Evolutionary conservation across 2,888 invertebrate species (phyloP), one percentile per base, ranked within the genome.

Genomic region (Choreutis nemorana): DNA sequence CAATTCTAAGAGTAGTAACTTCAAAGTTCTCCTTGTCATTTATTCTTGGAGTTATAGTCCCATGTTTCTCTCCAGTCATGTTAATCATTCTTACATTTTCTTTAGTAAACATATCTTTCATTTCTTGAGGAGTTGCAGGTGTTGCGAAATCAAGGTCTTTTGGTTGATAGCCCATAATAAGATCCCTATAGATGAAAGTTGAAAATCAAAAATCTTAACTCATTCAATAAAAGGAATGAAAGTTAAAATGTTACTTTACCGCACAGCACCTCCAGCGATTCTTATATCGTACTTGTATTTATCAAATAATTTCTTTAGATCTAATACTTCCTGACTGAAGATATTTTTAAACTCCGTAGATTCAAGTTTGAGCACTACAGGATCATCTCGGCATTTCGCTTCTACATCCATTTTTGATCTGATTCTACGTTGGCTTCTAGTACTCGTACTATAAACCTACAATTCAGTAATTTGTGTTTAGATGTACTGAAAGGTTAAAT

Each of bases 121-220:
- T 97, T 77, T 99, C 83, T 9, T 86, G 82, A 0, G 99, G 99
- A 1, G 97, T 98, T 5, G 99, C 99, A 9, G 90, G 91, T 4
- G 98, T 97, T 0, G 99, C 99, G 79, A 99, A 97, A 72, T 99
- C 99, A 28, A 99, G 73, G 70, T 99, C 99, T 53, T 89, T 89
- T 1, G 97, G 96, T 41, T 75, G 70, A 28, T 83, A 83, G 3
- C 86, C 84, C 83, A 89, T 84, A n/a, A 95, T 58, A 15, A 94
- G 75, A 63, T 94, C 94, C 40, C 93, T 84, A 15, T 22, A 13
- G 6, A 23, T 7, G 11, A 7, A 16, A 18, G 12, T 21, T 27
- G 9, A 21, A 11, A 26, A 4, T 32, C 6, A 22, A 14, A 13
- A 10, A 14, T 3, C 6, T 35, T 23, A 8, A 4, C 7, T 5